Conservation (phyloP, 2,888 invertebrate species). For the Habroteleia sp. region DNA sequence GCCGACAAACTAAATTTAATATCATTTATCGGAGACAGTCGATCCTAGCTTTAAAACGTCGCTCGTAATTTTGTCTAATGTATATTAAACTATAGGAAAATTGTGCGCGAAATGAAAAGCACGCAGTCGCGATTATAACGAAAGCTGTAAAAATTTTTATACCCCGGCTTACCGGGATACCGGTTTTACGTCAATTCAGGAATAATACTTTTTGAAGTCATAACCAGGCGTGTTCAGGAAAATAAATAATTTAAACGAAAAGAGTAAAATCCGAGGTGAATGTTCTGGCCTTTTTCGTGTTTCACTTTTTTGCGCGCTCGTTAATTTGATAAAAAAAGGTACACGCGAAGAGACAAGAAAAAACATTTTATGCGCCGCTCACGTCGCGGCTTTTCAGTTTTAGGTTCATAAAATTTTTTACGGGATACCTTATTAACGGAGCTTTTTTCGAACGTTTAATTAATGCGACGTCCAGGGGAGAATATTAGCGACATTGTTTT, state of each 20-base stretch:
- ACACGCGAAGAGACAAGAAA: neutral
- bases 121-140: slow-evolving; percentile 25
- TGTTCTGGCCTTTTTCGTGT: neutral
- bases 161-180: slow-evolving; percentile 37
- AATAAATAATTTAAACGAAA: slow-evolving; percentile 41
- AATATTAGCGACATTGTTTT: no score
- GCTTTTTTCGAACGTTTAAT: slow-evolving; percentile 16
- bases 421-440: slow-evolving; percentile 12
- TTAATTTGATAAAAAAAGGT: slow-evolving; percentile 33
- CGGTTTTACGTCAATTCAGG: slow-evolving; percentile 43
- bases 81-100: slow-evolving; percentile 35
- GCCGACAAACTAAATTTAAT: slow-evolving; percentile 16
- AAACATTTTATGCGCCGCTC: slow-evolving; percentile 3
- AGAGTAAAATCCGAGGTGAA: slow-evolving; percentile 25
- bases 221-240: slow-evolving; percentile 18
- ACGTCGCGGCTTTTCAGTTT: slow-evolving; percentile 23
- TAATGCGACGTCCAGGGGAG: slow-evolving; percentile 5
- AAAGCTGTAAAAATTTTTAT: slow-evolving; percentile 45
- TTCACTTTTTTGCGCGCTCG: slow-evolving; percentile 11
- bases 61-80: slow-evolving; percentile 32
- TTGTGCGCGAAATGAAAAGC: slow-evolving; percentile 36
- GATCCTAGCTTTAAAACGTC: slow-evolving; percentile 11
- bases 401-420: slow-evolving; percentile 32
- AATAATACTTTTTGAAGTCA: slow-evolving; percentile 47
- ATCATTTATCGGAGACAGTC: neutral